Percentiles rank a stretch among this genome's conserved stretches.
Evolutionary conservation across 2,888 invertebrate species (phyloP).

Genomic region (Standfussiana lucernea): DNA sequence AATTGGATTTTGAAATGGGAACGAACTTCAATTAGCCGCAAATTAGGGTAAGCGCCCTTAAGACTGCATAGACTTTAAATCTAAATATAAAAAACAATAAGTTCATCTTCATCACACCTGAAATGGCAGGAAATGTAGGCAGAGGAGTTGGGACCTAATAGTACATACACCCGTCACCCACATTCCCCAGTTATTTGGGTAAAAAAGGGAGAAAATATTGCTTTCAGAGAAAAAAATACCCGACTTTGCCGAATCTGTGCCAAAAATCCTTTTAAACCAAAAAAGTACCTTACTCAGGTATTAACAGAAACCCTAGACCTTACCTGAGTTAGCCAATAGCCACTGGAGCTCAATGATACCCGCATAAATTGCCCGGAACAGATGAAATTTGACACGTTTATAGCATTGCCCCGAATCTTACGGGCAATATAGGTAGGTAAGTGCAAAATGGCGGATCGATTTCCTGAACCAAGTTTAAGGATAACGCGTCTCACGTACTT

Average conservation of each 20-base stretch:
- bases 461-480: constrained; percentile 22
- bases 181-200: not conserved
- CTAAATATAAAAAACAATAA: not conserved
- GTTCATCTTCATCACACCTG: not conserved
- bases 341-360: constrained; percentile 17
- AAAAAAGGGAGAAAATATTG: not conserved
- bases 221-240: not conserved
- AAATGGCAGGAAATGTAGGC: not conserved
- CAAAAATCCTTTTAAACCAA: constrained; percentile 5
- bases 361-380: constrained; percentile 42
- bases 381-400: constrained; percentile 44
- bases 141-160: not conserved
- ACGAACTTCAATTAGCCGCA: not conserved
- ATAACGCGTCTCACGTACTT: constrained; percentile 38
- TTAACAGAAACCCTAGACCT: constrained; percentile 2
- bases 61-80: not conserved
- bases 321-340: constrained; percentile 31
- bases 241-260: not conserved
- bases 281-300: constrained; percentile 7
- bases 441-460: constrained; percentile 25
- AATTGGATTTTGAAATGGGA: too few species aligned
- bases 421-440: not conserved
- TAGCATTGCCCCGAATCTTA: constrained; percentile 26
- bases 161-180: not conserved
- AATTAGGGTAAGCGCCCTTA: not conserved